phyloP scores from a whole-genome alignment of 2,113 vertebrate genomes.

The Chinchilla lanigera region DNA sequence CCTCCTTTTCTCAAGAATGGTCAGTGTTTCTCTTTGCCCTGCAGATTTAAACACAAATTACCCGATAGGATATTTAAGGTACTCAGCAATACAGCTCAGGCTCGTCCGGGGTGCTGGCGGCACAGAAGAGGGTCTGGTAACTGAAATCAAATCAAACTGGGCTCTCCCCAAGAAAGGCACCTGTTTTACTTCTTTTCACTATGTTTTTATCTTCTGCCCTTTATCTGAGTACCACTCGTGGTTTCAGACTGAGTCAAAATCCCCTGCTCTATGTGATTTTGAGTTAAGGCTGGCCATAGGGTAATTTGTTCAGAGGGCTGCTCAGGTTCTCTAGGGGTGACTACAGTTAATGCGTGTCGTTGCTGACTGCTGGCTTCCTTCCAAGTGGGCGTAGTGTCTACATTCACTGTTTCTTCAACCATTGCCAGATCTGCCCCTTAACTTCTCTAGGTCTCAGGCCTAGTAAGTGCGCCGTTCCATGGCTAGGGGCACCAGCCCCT shows the following conservation, averaged over 20 bases:
- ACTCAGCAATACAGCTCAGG: background rate
- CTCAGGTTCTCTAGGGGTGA: background rate
- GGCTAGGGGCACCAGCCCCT: no score
- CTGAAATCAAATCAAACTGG: background rate
- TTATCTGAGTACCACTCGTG: background rate
- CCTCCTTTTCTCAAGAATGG: background rate
- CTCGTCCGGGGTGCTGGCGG: background rate
- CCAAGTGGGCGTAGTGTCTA: background rate
- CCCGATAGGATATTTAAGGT: background rate
- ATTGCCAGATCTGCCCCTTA: background rate
- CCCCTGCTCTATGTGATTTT: background rate
- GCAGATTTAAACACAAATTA: background rate
- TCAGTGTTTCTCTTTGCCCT: background rate
- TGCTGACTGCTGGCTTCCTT: background rate
- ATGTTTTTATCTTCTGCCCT: background rate
- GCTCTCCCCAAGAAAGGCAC: background rate
- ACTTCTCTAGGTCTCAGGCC: background rate
- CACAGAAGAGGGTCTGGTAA: background rate
- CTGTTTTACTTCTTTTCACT: background rate
- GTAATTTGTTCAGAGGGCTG: background rate
- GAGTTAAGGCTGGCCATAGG: background rate
- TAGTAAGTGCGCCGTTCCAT: background rate
- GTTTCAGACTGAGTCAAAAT: background rate
- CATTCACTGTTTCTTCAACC: background rate
- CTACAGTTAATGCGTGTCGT: fast-evolving